phyloP scores from a whole-genome alignment of 2,797 vertebrate species.

The Hylomyscus alleni region DNA sequence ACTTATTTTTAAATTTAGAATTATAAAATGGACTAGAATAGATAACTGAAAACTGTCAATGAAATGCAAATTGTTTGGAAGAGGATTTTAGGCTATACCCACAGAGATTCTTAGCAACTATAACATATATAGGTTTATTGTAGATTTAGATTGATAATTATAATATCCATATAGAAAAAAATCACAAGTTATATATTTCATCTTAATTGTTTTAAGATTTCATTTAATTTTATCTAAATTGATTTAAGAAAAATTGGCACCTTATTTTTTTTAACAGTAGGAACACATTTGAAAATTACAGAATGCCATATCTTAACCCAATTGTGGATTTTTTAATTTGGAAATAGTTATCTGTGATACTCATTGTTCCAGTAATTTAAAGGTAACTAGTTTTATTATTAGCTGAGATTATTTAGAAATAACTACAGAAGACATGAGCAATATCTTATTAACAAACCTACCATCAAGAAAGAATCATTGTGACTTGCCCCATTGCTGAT shows the following conservation, averaged over 20 bases:
- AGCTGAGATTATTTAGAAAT: slow-evolving; percentile 38
- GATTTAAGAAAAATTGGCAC: background rate
- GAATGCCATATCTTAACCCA: background rate
- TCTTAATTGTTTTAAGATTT: slow-evolving; percentile 59
- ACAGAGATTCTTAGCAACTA: background rate
- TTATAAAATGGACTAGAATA: slow-evolving; percentile 57
- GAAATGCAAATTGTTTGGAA: slow-evolving; percentile 53
- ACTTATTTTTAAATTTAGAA: slow-evolving; percentile 75
- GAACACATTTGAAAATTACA: slow-evolving; percentile 33
- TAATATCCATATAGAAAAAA: background rate
- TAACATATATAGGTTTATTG: slow-evolving; percentile 9
- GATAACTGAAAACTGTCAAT: slow-evolving; percentile 49
- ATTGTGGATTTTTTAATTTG: background rate
- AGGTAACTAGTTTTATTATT: slow-evolving; percentile 16
- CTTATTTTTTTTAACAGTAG: slow-evolving; percentile 32
- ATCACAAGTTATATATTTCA: background rate
- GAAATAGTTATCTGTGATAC: slow-evolving; percentile 35
- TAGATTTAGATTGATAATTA: background rate
- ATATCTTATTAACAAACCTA: background rate
- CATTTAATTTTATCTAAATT: background rate
- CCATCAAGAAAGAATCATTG: background rate
- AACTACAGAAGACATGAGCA: background rate
- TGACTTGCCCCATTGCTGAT: background rate
- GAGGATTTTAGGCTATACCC: slow-evolving; percentile 29
- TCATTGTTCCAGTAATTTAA: slow-evolving; percentile 12